phyloP scores from a whole-genome alignment of 1,140 invertebrate species.

The Drosophila murphyi region DNA sequence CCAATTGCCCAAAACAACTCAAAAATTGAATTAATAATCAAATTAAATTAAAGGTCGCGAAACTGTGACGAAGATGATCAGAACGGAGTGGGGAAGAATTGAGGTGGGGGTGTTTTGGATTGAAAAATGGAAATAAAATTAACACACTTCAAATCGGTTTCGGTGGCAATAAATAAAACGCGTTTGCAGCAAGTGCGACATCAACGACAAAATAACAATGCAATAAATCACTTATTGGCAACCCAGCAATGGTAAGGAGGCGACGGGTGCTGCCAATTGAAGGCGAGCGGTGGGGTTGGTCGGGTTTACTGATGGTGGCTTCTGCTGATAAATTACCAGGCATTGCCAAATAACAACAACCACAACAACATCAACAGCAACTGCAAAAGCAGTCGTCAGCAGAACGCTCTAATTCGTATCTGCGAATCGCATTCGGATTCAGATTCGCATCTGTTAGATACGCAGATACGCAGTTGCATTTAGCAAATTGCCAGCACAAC shows the following conservation, averaged over 20 bases:
- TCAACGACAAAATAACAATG: slow-evolving; percentile 81
- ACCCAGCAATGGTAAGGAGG: not conserved
- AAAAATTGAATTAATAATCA: slow-evolving; percentile 32
- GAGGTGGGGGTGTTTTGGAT: slow-evolving; percentile 2
- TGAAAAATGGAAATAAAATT: slow-evolving; percentile 73
- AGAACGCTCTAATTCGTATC: slow-evolving; percentile 17
- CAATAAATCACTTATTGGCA: slow-evolving; percentile 77
- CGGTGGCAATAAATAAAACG: slow-evolving; percentile 73
- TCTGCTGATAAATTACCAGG: slow-evolving; percentile 48
- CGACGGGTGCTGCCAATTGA: not conserved
- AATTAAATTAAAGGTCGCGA: slow-evolving; percentile 42
- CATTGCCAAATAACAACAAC: slow-evolving; percentile 18
- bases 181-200: slow-evolving; percentile 73
- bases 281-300: not conserved
- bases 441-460: slow-evolving; percentile 65
- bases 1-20: not conserved
- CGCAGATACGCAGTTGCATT: slow-evolving; percentile 55
- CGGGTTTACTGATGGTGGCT: slow-evolving; percentile 1
- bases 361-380: slow-evolving; percentile 8
- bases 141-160: slow-evolving; percentile 64
- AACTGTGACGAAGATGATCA: slow-evolving; percentile 1
- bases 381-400: slow-evolving; percentile 18
- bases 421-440: slow-evolving; percentile 18
- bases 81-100: not conserved
- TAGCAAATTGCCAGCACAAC: slow-evolving; percentile 61